These are phyloP conservation scores for Cantharis nigra DNA, from an alignment of 2,888 invertebrate genomes.

Conservation along the genomic window DNA sequence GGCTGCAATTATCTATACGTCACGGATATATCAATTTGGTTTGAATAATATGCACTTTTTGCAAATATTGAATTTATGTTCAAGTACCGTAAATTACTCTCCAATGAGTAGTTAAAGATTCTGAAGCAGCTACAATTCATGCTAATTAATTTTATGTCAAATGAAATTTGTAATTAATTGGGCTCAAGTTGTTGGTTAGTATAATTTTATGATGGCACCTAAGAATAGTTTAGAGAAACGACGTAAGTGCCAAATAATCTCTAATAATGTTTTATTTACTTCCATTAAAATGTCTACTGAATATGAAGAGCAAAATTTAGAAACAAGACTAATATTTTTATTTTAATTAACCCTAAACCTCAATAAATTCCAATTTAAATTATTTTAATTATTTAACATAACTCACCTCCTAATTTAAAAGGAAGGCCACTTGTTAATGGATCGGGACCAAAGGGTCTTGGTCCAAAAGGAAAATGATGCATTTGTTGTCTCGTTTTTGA, in stretches of 20 bases:
- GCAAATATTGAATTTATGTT: not conserved
- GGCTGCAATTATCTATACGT: not conserved
- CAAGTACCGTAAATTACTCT: not conserved
- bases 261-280: not conserved
- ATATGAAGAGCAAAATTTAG: not conserved
- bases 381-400: not conserved
- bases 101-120: not conserved
- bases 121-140: not conserved
- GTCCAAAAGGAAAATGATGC: slow-evolving; percentile 88
- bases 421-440: slow-evolving; percentile 77
- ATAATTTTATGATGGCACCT: not conserved
- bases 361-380: not conserved
- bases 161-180: not conserved
- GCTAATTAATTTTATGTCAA: not conserved
- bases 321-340: not conserved
- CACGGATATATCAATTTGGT: not conserved
- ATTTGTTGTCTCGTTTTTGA: slow-evolving; percentile 90
- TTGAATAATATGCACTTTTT: not conserved
- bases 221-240: not conserved
- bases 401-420: slow-evolving; percentile 84
- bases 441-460: slow-evolving; percentile 80
- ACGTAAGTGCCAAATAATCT: not conserved
- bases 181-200: not conserved
- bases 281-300: not conserved
- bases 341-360: not conserved